phyloP scores from a whole-genome alignment of 1,140 invertebrate species.

The Potamilus streckersoni region DNA sequence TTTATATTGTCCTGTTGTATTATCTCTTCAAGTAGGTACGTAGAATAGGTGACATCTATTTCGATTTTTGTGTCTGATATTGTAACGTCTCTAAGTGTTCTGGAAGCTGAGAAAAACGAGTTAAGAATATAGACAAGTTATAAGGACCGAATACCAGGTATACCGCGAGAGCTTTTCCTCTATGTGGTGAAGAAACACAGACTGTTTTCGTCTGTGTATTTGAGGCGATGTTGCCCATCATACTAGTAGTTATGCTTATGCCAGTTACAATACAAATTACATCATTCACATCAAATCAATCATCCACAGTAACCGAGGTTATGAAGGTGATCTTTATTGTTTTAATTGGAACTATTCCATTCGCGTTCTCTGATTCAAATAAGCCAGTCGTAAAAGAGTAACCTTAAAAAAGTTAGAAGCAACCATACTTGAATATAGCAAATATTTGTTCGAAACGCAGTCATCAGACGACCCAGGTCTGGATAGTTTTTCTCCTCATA shows the following conservation, averaged over 20 bases:
- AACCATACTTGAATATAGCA: no score
- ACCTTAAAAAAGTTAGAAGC: no score
- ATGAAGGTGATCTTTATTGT: constrained; percentile 30
- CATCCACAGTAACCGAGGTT: constrained; percentile 5
- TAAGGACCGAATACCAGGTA: neutral
- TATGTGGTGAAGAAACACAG: no score
- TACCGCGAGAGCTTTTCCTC: constrained; percentile 9
- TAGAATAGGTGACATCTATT: constrained; percentile 1
- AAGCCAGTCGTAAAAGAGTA: no score
- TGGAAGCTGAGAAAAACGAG: neutral
- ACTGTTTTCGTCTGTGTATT: no score
- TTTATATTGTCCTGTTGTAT: constrained; percentile 11
- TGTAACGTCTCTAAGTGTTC: neutral
- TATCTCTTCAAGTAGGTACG: constrained; percentile 12
- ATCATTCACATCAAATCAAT: no score
- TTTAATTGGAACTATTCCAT: constrained; percentile 13
- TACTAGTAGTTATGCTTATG: no score
- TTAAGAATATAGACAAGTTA: neutral
- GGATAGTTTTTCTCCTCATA: no score
- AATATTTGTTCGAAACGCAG: no score
- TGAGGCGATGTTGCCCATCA: no score
- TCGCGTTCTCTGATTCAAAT: neutral
- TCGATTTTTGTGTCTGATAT: constrained; percentile 5
- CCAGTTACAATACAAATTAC: no score
- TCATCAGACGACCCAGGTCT: no score